These are phyloP conservation scores for Aphaenogaster floridana DNA, from an alignment of 1,140 invertebrate genomes.

Conservation along the genomic window DNA sequence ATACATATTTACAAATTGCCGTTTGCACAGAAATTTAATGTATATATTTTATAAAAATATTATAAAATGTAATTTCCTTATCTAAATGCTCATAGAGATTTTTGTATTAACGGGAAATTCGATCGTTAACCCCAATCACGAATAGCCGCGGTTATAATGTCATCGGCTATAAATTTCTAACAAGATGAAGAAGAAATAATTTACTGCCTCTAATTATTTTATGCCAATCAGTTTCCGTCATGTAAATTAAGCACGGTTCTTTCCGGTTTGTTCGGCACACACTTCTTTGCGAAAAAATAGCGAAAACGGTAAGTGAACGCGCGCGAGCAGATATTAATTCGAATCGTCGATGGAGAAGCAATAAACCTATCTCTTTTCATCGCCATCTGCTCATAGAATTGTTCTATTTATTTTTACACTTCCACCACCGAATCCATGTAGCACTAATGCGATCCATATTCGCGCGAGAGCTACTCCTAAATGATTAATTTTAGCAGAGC, in stretches of 20 bases:
- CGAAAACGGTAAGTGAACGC: neutral
- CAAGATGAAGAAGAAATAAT: slow-evolving; percentile 34
- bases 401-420: slow-evolving; percentile 28
- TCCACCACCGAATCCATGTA: neutral
- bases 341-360: slow-evolving; percentile 12
- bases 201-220: slow-evolving; percentile 45
- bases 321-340: slow-evolving; percentile 9
- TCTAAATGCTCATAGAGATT: neutral
- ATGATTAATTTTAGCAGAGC: slow-evolving; percentile 25
- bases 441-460: neutral
- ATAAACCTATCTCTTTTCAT: slow-evolving; percentile 15
- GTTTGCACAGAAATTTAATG: too few relatives aligned
- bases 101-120: slow-evolving; percentile 41
- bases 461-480: neutral
- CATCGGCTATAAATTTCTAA: slow-evolving; percentile 47
- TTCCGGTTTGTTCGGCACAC: slow-evolving; percentile 1
- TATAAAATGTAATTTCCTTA: neutral
- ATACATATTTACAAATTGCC: too few relatives aligned
- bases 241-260: slow-evolving; percentile 23
- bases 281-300: neutral
- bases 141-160: neutral
- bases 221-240: slow-evolving; percentile 18
- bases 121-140: slow-evolving; percentile 41
- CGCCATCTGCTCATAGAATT: neutral
- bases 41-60: slow-evolving; percentile 9